Base-by-base conservation (phyloP, 2,113 vertebrate genomes). In the Notarius quadriscutis region DNA sequence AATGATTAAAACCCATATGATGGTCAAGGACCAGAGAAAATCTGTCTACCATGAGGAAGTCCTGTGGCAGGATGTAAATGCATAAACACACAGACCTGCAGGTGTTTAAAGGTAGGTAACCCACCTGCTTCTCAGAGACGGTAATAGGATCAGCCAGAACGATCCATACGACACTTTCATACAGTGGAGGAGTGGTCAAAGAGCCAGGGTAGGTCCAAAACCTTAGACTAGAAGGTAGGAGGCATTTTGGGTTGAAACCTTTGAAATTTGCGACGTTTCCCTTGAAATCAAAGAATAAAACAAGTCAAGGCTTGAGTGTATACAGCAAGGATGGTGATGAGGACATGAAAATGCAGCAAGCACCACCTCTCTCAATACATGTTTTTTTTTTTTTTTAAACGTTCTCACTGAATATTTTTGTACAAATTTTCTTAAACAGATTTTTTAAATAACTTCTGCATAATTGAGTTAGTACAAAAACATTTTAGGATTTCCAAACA, bases 181-280 rank as follows among this genome's bases (percentile, higher is more conserved):
- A 93, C 30, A 99, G 95, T 0, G 98, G 98, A 2, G 98, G 98
- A 0, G 98, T 99, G 55, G 98, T 99, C 92, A 99, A 91, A 14
- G 98, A 99, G 30, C 98, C 98, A 0, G 94, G 96, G 90, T 99
- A 99, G 0, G 97, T 99, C 98, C 98, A 99, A 87, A 96, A 99
- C 91, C 97, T 96, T 81, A 97, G 93, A 91, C 91, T 96, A 87
- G 93, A 92, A n/a, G 98, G 98, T 91, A 99, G 95, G 58, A 99
- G 96, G 92, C 96, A 97, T 92, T 96, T 97, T 5, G 97, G 98
- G 89, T 97, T 97, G 95, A 99, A 99, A 91, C 93, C 94, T 91
- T 94, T 96, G 91, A 99, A 99, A 72, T 97, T 95, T 87, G 96
- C 96, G 89, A 95, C 93, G 72, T 94, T 97, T 85, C 95, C 97